Evolutionary conservation across 2,113 vertebrate species (phyloP).

Genomic region (Lota lota): DNA sequence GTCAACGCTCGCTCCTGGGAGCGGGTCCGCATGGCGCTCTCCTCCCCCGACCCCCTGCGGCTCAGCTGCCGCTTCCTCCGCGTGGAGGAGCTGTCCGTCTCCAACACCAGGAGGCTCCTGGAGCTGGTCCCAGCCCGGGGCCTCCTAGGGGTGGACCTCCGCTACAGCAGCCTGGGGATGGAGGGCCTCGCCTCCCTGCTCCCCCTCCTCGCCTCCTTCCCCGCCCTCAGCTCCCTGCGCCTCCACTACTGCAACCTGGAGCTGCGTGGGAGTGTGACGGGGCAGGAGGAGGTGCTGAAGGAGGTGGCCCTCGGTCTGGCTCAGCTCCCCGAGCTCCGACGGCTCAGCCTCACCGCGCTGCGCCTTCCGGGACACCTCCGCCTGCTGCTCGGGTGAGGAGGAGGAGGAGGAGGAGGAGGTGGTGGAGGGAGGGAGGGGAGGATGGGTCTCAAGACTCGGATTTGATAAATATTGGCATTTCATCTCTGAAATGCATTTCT

Average conservation of each 20-base stretch:
- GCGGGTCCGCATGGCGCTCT: slow-evolving; percentile 76
- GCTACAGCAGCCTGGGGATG: slow-evolving; percentile 83
- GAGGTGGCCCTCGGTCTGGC: slow-evolving; percentile 78
- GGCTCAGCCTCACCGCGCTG: slow-evolving; percentile 84
- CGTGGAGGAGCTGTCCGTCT: slow-evolving; percentile 80
- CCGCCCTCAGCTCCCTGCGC: slow-evolving; percentile 78
- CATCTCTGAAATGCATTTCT: no score
- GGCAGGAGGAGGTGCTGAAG: slow-evolving; percentile 71
- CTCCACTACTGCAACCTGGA: slow-evolving; percentile 89
- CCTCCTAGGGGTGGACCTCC: slow-evolving; percentile 80
- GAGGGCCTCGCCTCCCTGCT: slow-evolving; percentile 78
- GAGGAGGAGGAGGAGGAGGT: no score
- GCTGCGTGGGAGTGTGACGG: slow-evolving; percentile 67
- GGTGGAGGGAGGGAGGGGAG: no score
- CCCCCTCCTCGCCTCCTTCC: slow-evolving; percentile 78
- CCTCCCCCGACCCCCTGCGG: slow-evolving; percentile 67
- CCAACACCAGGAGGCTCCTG: slow-evolving; percentile 73
- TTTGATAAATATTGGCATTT: no score
- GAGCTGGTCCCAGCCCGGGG: slow-evolving; percentile 68
- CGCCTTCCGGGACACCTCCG: slow-evolving; percentile 82
- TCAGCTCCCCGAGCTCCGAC: slow-evolving; percentile 68
- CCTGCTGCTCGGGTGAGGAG: slow-evolving; percentile 80
- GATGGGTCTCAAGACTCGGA: no score
- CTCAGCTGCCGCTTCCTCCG: slow-evolving; percentile 84
- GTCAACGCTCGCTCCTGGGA: slow-evolving; percentile 84